Evolutionary conservation across 2,797 vertebrate genomes (phyloP).

Genomic region (Neosilurus hyrtlii): DNA sequence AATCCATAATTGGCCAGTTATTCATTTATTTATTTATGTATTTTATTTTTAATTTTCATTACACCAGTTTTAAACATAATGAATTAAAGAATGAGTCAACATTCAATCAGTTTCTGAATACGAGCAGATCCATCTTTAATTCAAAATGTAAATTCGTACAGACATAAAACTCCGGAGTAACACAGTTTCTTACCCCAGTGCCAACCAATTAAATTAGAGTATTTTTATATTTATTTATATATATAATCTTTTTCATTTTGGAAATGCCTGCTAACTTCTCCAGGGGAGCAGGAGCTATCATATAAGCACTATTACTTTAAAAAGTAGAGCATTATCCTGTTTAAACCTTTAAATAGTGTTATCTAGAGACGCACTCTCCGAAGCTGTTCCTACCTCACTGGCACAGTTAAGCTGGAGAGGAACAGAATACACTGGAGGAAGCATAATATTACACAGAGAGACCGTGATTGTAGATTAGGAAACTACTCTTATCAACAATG

Average conservation of each 20-base stretch:
- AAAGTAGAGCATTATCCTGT: background rate
- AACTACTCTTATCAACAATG: background rate
- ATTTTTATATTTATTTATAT: no score
- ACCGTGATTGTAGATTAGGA: constrained; percentile 8
- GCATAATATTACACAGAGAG: background rate
- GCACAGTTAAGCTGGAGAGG: background rate
- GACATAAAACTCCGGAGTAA: background rate
- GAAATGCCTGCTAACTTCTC: background rate
- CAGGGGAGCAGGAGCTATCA: background rate
- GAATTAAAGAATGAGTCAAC: background rate
- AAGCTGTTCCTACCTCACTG: background rate
- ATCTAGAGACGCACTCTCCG: background rate
- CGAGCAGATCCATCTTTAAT: background rate
- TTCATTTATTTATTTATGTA: no score
- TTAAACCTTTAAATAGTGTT: background rate
- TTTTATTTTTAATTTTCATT: background rate
- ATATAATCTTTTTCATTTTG: background rate
- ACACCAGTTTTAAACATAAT: background rate
- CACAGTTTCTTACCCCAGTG: background rate
- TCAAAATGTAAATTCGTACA: background rate
- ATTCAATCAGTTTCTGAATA: background rate
- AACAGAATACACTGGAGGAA: no score
- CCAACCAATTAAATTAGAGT: background rate
- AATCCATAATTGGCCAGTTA: background rate
- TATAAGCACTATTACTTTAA: background rate